Percentiles rank a stretch among this genome's conserved stretches.
These are phyloP conservation scores for Drosophila obscura DNA, from an alignment of 1,140 invertebrate genomes.

Conservation along the genomic window DNA sequence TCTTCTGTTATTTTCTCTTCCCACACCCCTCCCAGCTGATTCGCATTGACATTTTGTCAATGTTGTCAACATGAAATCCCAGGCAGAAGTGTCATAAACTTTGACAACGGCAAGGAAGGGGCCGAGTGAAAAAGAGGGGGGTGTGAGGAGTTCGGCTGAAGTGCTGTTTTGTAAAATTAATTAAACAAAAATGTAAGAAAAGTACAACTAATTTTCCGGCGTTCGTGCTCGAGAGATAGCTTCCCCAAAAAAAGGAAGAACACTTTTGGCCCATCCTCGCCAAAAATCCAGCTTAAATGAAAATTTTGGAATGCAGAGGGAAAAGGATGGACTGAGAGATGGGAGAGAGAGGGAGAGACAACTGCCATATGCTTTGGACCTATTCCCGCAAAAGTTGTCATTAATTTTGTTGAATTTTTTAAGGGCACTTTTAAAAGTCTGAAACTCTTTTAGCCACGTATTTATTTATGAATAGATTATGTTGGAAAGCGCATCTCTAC, in stretches of 20 bases:
- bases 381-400: conserved; percentile 16
- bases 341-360: background rate
- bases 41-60: conserved; percentile 77
- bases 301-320: conserved; percentile 46
- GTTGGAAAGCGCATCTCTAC: background rate
- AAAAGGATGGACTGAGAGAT: background rate
- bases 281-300: conserved; percentile 76
- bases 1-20: background rate
- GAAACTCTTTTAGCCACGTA: conserved; percentile 20
- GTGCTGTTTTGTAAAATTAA: conserved; percentile 70
- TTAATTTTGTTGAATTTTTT: conserved; percentile 36
- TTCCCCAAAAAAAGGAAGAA: conserved; percentile 1
- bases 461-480: conserved; percentile 55
- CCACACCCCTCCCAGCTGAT: conserved; percentile 7
- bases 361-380: conserved; percentile 22
- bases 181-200: conserved; percentile 80
- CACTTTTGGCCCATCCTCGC: background rate
- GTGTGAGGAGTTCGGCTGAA: background rate
- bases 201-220: conserved; percentile 76
- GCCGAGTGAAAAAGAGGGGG: no score
- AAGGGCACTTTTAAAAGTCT: conserved; percentile 6
- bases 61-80: conserved; percentile 79
- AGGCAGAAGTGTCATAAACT: conserved; percentile 77
- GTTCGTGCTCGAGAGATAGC: conserved; percentile 55
- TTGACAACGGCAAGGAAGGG: conserved; percentile 52